phyloP scores from a whole-genome alignment of 1,140 invertebrate species.

The Calephelis virginiensis region DNA sequence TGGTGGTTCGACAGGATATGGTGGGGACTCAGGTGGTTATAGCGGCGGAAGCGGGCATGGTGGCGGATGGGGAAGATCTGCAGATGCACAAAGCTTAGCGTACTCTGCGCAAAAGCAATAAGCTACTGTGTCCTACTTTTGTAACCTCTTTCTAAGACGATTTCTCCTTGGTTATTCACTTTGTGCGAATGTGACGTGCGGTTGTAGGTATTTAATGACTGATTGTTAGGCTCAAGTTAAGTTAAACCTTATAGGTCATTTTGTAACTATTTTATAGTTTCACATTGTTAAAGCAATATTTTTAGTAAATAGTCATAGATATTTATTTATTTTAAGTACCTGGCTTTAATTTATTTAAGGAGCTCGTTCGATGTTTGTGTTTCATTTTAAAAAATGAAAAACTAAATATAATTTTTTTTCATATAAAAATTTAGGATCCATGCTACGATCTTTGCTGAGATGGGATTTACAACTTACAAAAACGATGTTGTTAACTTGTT shows the following conservation, averaged over 20 bases:
- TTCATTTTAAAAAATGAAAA: neutral
- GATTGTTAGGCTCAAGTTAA: slow-evolving; percentile 34
- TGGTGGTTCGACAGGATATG: slow-evolving; percentile 76
- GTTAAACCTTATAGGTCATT: slow-evolving; percentile 42
- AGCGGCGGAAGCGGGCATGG: slow-evolving; percentile 79
- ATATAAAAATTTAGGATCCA: neutral
- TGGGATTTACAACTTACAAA: too few species aligned
- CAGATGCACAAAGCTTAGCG: slow-evolving; percentile 85
- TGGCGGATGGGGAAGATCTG: slow-evolving; percentile 84
- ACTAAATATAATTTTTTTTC: neutral
- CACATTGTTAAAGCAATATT: slow-evolving; percentile 34
- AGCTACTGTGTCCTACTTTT: slow-evolving; percentile 46
- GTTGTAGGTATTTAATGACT: slow-evolving; percentile 58
- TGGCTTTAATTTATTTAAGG: slow-evolving; percentile 70
- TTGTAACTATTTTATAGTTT: slow-evolving; percentile 51
- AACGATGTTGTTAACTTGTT: too few species aligned
- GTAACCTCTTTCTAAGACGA: slow-evolving; percentile 51
- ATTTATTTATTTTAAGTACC: slow-evolving; percentile 44
- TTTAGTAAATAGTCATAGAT: slow-evolving; percentile 28
- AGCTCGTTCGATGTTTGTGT: neutral
- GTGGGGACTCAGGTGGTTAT: slow-evolving; percentile 77
- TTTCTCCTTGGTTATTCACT: slow-evolving; percentile 50
- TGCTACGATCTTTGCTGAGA: too few species aligned
- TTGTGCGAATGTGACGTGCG: slow-evolving; percentile 50
- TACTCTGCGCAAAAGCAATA: slow-evolving; percentile 85